phyloP scores from a whole-genome alignment of 2,113 vertebrate genomes.

The Brachirus orientalis region DNA sequence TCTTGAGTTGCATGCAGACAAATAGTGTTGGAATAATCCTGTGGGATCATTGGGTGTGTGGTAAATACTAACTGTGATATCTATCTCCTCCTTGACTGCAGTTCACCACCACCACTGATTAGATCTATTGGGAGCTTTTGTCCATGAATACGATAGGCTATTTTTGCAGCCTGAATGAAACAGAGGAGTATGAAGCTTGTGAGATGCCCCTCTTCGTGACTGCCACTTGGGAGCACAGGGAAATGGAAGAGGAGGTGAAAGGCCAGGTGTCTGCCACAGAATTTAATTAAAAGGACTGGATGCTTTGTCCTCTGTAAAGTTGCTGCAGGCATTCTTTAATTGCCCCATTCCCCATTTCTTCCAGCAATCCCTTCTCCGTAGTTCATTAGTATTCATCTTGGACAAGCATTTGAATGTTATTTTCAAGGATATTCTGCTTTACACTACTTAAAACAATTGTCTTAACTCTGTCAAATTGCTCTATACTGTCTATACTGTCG shows the following conservation, averaged over 20 bases:
- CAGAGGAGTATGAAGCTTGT: constrained; percentile 55
- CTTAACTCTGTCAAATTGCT: constrained; percentile 11
- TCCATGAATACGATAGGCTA: constrained; percentile 51
- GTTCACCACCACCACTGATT: constrained; percentile 51
- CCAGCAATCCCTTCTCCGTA: constrained; percentile 51
- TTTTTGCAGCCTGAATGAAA: constrained; percentile 50
- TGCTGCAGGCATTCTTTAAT: constrained; percentile 86
- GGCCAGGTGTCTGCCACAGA: constrained; percentile 81
- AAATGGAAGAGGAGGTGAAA: constrained; percentile 81
- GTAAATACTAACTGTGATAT: constrained; percentile 62
- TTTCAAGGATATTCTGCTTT: constrained; percentile 61
- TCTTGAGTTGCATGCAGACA: constrained; percentile 31
- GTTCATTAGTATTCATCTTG: constrained; percentile 80
- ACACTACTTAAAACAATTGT: constrained; percentile 42
- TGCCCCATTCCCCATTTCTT: constrained; percentile 73
- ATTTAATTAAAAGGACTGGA: constrained; percentile 84
- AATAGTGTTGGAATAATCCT: constrained; percentile 30
- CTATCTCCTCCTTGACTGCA: constrained; percentile 39
- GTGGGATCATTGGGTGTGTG: constrained; percentile 24
- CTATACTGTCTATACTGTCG: constrained; percentile 10
- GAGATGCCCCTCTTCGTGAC: constrained; percentile 56
- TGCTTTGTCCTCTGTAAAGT: constrained; percentile 82
- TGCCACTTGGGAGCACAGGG: constrained; percentile 65
- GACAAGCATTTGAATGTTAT: constrained; percentile 62
- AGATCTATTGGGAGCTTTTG: constrained; percentile 63